A percentile compares a stretch with the other conserved stretches of the same genome.
phyloP scores from a whole-genome alignment of 2,888 invertebrate genomes.

The Thysanoteuthis rhombus region DNA sequence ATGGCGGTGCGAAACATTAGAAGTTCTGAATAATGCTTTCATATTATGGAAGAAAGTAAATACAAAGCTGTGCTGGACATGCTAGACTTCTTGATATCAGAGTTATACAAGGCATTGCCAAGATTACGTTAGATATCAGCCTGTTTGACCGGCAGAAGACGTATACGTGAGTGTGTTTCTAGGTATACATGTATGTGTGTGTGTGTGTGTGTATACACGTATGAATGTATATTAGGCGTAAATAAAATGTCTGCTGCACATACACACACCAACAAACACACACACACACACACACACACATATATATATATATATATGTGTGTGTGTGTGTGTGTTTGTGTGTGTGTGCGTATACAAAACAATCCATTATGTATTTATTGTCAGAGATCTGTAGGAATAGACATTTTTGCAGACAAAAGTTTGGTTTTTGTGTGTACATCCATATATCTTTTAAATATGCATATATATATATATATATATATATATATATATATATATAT shows the following conservation, averaged over 20 bases:
- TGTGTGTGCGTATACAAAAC: neutral
- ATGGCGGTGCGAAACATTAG: neutral
- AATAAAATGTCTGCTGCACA: too few species aligned
- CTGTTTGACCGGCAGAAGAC: neutral
- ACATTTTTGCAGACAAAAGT: too few species aligned
- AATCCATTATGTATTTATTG: neutral
- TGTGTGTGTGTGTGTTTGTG: neutral
- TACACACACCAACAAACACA: too few species aligned
- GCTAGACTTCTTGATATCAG: neutral
- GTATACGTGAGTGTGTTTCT: too few species aligned
- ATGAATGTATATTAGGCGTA: too few species aligned
- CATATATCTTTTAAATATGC: too few species aligned
- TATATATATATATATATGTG: neutral
- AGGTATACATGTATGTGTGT: neutral
- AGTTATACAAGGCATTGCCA: neutral
- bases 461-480: too few species aligned
- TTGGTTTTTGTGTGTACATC: too few species aligned
- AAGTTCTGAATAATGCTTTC: neutral
- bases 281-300: too few species aligned
- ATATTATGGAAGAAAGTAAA: neutral
- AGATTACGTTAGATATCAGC: neutral
- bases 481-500: too few species aligned
- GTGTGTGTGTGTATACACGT: neutral
- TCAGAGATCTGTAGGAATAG: neutral
- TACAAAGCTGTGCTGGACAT: neutral